Conservation (phyloP, 1,140 invertebrate genomes). For the Tetramorium simillimum region DNA sequence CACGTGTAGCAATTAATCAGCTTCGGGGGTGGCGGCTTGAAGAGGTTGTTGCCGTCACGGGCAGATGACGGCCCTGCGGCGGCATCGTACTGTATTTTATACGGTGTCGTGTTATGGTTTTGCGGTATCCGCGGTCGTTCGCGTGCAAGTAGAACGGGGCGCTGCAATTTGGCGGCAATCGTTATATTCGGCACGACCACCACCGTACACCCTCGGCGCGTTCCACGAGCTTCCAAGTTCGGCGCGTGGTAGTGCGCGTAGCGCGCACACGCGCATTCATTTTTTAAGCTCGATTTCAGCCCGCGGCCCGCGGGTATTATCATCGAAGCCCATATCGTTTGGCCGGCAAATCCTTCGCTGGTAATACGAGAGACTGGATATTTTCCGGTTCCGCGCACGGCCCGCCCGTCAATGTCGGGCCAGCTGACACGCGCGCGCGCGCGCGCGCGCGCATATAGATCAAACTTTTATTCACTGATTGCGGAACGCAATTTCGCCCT, state of each 20-base stretch:
- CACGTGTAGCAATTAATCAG: conserved; percentile 81
- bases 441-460: conserved; percentile 17
- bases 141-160: conserved; percentile 71
- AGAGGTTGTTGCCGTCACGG: conserved; percentile 79
- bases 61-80: conserved; percentile 79
- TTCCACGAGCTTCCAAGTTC: background rate
- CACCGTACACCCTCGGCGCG: background rate
- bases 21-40: conserved; percentile 71
- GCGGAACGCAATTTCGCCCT: conserved; percentile 48
- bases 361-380: conserved; percentile 56
- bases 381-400: conserved; percentile 27
- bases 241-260: background rate
- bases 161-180: conserved; percentile 72
- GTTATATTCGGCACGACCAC: conserved; percentile 55
- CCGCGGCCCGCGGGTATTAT: conserved; percentile 31
- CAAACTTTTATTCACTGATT: conserved; percentile 56
- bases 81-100: conserved; percentile 81
- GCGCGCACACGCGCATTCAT: background rate
- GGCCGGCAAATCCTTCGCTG: conserved; percentile 27
- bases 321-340: conserved; percentile 25
- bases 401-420: conserved; percentile 47
- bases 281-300: conserved; percentile 51
- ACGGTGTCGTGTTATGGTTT: conserved; percentile 81
- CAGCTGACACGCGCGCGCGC: conserved; percentile 31
- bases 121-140: conserved; percentile 74